These are phyloP conservation scores for Zootoca vivipara DNA, from an alignment of 2,113 vertebrate genomes.

Conservation along the genomic window DNA sequence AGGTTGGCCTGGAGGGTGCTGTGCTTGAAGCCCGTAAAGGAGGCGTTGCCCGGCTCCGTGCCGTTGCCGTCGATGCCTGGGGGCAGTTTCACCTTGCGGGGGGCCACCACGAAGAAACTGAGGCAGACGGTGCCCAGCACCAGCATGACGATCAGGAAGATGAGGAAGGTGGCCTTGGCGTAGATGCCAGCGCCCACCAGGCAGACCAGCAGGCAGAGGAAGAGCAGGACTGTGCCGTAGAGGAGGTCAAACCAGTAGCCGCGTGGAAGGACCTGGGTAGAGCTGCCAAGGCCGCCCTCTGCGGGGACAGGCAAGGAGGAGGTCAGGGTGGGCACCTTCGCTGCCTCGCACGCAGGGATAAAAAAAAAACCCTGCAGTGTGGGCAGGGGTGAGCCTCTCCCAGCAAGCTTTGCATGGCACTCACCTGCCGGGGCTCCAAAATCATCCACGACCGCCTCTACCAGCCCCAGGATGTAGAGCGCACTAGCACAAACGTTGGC, in stretches of 20 bases:
- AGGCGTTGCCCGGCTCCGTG: slow-evolving; percentile 62
- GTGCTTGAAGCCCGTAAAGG: slow-evolving; percentile 87
- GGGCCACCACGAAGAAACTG: slow-evolving; percentile 84
- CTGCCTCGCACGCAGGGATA: too few relatives aligned
- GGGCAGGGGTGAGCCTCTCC: too few relatives aligned
- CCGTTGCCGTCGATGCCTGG: slow-evolving; percentile 29
- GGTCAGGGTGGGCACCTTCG: too few relatives aligned
- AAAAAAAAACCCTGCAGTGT: too few relatives aligned
- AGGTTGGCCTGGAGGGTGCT: slow-evolving; percentile 83
- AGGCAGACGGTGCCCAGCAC: slow-evolving; percentile 84
- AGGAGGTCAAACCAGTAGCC: slow-evolving; percentile 90
- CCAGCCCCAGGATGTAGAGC: slow-evolving; percentile 87
- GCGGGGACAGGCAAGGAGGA: background rate
- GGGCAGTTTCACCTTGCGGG: slow-evolving; percentile 70
- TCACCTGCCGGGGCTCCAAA: slow-evolving; percentile 83
- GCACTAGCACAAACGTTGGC: slow-evolving; percentile 90
- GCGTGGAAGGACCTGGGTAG: slow-evolving; percentile 76
- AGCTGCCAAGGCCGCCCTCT: slow-evolving; percentile 36
- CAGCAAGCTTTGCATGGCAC: background rate
- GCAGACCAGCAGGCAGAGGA: slow-evolving; percentile 87
- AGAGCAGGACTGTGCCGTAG: slow-evolving; percentile 79
- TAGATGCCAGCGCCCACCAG: slow-evolving; percentile 90
- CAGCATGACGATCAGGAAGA: slow-evolving; percentile 86
- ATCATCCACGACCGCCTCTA: slow-evolving; percentile 85
- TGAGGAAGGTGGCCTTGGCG: slow-evolving; percentile 89